phyloP scores from a whole-genome alignment of 2,113 vertebrate species.

The Drymodes brunneopygia region DNA sequence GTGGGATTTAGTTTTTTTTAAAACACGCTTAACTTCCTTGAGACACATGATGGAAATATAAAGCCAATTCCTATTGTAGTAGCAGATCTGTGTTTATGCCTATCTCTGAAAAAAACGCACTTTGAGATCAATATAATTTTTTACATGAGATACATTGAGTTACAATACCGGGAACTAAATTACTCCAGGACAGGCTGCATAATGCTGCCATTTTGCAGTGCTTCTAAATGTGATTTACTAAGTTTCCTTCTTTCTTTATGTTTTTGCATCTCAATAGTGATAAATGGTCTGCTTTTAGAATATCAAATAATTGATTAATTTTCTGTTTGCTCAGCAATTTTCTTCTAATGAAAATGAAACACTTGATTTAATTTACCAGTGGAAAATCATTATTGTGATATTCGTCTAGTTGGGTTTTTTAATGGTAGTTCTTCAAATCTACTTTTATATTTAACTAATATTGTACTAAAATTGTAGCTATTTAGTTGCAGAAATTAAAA shows the following conservation, averaged over 20 bases:
- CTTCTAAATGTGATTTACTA: neutral
- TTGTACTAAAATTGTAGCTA: neutral
- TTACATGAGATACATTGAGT: neutral
- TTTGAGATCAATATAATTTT: neutral
- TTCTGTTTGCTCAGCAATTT: neutral
- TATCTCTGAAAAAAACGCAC: neutral
- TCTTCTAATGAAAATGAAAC: neutral
- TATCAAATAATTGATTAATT: neutral
- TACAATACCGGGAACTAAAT: neutral
- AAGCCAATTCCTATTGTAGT: neutral
- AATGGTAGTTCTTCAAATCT: neutral
- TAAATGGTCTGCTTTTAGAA: neutral
- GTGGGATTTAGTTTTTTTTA: neutral
- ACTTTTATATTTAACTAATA: neutral
- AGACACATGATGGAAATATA: neutral
- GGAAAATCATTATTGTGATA: neutral
- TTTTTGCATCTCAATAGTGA: neutral
- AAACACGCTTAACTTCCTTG: neutral
- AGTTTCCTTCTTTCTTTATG: neutral
- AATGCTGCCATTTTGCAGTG: neutral
- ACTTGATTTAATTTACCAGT: neutral
- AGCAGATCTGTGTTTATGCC: neutral
- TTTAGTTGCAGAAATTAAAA: neutral
- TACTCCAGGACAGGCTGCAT: neutral
- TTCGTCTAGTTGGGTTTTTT: neutral